A percentile compares a stretch with the other conserved stretches of the same genome.
These are phyloP conservation scores for Orientallactaga bullata DNA, from an alignment of 2,113 vertebrate species.

Conservation along the genomic window DNA sequence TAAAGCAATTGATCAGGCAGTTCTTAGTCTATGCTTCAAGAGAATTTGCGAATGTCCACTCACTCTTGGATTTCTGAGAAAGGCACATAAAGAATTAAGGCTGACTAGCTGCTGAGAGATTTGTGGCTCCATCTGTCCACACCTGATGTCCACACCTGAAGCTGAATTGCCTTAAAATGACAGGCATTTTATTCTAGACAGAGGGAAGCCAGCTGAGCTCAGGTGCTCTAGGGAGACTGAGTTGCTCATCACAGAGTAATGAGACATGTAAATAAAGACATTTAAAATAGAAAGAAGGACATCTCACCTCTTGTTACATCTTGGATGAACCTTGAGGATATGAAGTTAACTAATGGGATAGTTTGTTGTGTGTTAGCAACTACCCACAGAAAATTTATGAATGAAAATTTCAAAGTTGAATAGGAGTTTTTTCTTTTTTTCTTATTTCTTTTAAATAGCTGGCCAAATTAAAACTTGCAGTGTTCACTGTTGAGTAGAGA, in stretches of 20 bases:
- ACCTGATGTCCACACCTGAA: neutral
- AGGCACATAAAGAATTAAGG: neutral
- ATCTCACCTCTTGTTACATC: too few relatives aligned
- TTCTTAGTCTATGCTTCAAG: neutral
- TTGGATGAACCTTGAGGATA: neutral
- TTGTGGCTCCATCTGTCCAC: neutral
- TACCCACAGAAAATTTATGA: neutral
- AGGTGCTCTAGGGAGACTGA: neutral
- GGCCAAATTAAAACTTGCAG: too few relatives aligned
- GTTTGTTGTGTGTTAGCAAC: neutral
- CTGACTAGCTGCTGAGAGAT: neutral
- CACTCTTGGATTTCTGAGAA: neutral
- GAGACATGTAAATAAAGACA: neutral
- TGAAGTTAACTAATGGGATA: neutral
- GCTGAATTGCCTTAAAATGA: neutral
- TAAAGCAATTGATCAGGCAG: neutral
- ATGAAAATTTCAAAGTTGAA: constrained; percentile 13
- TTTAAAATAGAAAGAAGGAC: neutral
- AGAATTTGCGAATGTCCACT: neutral
- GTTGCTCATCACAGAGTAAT: neutral
- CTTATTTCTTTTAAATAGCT: too few relatives aligned
- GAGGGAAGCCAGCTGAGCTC: neutral
- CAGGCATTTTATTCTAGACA: neutral
- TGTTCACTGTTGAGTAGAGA: too few relatives aligned
- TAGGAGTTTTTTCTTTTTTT: neutral